Evolutionary conservation across 1,140 invertebrate genomes (phyloP), one percentile per base, ranked within the genome.

Genomic region (Mactra quadrangularis): DNA sequence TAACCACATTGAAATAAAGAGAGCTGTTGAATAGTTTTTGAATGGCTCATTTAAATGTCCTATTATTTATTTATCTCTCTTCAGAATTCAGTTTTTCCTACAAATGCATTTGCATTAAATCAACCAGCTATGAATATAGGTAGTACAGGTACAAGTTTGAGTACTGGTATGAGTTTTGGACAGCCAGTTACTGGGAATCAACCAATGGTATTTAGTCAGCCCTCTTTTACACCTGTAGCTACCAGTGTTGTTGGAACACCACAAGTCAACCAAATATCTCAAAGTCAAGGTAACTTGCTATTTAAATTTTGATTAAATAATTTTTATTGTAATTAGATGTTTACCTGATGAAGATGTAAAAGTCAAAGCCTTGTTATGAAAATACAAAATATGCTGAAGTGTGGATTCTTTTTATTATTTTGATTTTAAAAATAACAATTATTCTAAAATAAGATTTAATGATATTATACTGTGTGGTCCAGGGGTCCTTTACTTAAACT

Each of bases 31-130:
- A 41, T 41, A 41, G 4, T 22, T 15, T 47, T 19, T 11, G 45
- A 25, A 25, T 47, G 22, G 6, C 9, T 19, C n/a, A 15, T 3
- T 6, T 11, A 47, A 35, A 45, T 47, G 35, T 70, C 3, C 25
- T 38, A 27, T 2, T 22, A 45, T 47, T 47, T 1, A 70, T 70
- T n/a, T 4, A 47, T 45, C 35, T 33, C 27, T 45, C 35, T 64
- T 33, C 60, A 64, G 60, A 35, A 22, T 19, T 17, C 31, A 27
- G 47, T 25, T 15, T 72, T 72, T 57, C 70, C 70, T 38, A 31
- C 70, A 31, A 72, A 41, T 72, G 35, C 22, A 17, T 57, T 72
- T 55, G 52, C 70, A 4, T 33, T 72, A 50, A 50, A 68, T n/a
- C 64, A 68, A 25, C 64, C n/a, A 1, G 45, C 19, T 22, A 55